Evolutionary conservation across 2,113 vertebrate species (phyloP).

Genomic region (Pelmatolapia mariae): DNA sequence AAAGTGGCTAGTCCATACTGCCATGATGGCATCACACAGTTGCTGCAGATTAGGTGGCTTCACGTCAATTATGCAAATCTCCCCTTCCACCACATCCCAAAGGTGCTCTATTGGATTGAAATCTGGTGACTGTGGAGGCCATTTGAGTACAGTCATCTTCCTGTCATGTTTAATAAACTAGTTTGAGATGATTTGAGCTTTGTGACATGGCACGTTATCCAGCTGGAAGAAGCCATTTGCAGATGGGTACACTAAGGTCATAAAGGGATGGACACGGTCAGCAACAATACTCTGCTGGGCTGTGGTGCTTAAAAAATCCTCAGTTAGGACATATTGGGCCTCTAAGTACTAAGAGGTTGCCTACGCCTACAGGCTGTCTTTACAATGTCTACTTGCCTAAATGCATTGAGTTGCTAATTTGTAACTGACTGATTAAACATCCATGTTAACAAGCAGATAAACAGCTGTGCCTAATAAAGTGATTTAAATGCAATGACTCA

Average conservation of each 20-base stretch:
- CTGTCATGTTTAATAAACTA: not conserved
- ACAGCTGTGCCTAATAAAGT: not conserved
- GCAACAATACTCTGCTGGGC: not conserved
- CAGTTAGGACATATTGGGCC: no score
- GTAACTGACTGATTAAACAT: not conserved
- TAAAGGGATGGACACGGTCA: not conserved
- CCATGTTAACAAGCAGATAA: not conserved
- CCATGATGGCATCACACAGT: not conserved
- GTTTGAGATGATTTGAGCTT: not conserved
- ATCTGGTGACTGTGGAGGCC: not conserved
- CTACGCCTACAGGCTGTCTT: not conserved
- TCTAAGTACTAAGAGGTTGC: not conserved
- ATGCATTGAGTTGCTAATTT: not conserved
- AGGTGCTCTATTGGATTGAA: not conserved
- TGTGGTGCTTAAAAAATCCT: not conserved
- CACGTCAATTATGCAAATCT: not conserved
- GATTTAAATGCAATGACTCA: not conserved
- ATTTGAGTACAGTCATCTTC: not conserved
- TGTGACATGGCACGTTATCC: not conserved
- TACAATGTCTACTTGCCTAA: not conserved
- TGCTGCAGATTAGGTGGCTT: not conserved
- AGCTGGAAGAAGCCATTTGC: not conserved
- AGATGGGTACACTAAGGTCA: not conserved
- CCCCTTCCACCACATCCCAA: not conserved
- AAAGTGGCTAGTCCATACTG: not conserved